phyloP scores from a whole-genome alignment of 2,113 vertebrate species.

The Setophaga petechia region DNA sequence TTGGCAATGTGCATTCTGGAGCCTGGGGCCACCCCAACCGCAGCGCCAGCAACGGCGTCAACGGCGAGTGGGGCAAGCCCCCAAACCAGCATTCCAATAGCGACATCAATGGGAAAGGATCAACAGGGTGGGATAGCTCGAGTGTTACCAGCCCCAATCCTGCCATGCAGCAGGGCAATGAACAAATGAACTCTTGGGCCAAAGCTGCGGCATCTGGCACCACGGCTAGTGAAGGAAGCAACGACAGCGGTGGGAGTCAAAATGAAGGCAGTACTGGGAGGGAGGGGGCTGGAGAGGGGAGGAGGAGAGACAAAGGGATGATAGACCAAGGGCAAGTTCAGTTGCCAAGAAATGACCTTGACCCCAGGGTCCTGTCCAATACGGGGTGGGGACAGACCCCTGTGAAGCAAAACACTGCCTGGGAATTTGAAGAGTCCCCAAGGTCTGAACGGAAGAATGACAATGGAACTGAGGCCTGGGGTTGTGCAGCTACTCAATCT shows the following conservation, averaged over 20 bases:
- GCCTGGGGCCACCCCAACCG: constrained; percentile 85
- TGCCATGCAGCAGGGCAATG: constrained; percentile 73
- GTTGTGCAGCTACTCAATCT: constrained; percentile 82
- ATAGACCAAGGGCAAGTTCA: constrained; percentile 79
- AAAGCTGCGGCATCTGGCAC: constrained; percentile 81
- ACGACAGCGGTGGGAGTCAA: constrained; percentile 78
- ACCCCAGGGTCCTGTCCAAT: constrained; percentile 95
- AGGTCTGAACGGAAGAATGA: constrained; percentile 85
- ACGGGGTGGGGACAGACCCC: constrained; percentile 98
- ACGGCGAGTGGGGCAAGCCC: constrained; percentile 83
- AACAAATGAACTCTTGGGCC: constrained; percentile 85
- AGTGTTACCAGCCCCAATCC: constrained; percentile 69
- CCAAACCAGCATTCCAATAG: constrained; percentile 83
- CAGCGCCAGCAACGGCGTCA: constrained; percentile 73
- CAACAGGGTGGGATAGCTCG: constrained; percentile 84
- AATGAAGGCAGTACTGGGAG: constrained; percentile 77
- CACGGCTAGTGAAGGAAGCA: constrained; percentile 88
- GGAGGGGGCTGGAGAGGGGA: constrained; percentile 81
- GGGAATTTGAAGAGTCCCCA: constrained; percentile 95
- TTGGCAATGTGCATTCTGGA: constrained; percentile 80
- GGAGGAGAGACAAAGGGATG: constrained; percentile 75
- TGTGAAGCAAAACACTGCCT: constrained; percentile 95
- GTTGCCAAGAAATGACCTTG: constrained; percentile 90
- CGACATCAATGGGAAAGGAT: constrained; percentile 79
- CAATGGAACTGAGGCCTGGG: constrained; percentile 88